These are phyloP conservation scores for Aptenodytes patagonicus DNA, from an alignment of 2,113 vertebrate species.

Conservation along the genomic window DNA sequence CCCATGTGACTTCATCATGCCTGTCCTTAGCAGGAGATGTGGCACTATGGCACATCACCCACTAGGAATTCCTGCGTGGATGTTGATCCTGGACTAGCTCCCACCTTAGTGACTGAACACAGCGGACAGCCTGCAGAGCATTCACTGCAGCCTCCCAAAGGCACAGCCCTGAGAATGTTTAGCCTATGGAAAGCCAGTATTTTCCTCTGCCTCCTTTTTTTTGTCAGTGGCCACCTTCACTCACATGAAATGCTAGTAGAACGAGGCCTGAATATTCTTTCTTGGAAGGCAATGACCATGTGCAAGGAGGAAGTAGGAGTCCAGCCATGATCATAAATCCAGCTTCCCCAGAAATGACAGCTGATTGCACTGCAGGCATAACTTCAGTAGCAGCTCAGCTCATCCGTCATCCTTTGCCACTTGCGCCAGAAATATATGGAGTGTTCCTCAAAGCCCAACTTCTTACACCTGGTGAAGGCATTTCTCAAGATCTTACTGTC, in stretches of 20 bases:
- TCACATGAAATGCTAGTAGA: neutral
- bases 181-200: neutral
- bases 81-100: neutral
- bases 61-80: neutral
- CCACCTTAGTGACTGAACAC: fast-evolving
- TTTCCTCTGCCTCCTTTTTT: neutral
- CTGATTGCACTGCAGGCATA: neutral
- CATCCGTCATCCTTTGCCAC: neutral
- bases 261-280: neutral
- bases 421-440: neutral
- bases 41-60: neutral
- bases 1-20: neutral
- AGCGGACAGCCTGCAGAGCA: neutral
- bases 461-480: neutral
- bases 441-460: neutral
- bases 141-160: neutral
- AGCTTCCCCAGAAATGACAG: neutral
- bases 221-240: neutral
- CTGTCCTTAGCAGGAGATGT: neutral
- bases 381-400: neutral
- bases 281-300: neutral
- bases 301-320: neutral
- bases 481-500: neutral
- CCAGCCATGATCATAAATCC: neutral
- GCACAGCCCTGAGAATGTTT: neutral